Conservation (phyloP, 1,140 invertebrate species). For the Heliothis subflexa region DNA sequence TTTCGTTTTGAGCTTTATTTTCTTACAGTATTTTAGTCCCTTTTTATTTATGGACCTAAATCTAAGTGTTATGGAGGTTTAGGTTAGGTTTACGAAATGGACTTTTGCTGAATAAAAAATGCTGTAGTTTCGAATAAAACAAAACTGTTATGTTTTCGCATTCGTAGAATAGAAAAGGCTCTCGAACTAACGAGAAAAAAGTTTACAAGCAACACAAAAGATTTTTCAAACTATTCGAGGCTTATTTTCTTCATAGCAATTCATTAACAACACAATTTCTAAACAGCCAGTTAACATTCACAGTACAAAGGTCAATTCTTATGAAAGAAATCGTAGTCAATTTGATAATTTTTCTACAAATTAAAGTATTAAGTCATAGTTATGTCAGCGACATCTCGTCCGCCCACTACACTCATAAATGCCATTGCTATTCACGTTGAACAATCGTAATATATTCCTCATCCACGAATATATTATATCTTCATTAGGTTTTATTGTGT, state of each 20-base stretch:
- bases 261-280: conserved; percentile 1
- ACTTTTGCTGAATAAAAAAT: too few relatives aligned
- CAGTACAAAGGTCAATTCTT: neutral
- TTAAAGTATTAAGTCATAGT: conserved; percentile 22
- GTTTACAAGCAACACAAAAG: too few relatives aligned
- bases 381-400: neutral
- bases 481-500: conserved; percentile 49
- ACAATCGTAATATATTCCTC: conserved; percentile 46
- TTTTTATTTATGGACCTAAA: too few relatives aligned
- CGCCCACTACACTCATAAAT: conserved; percentile 37
- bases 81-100: too few relatives aligned
- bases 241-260: neutral
- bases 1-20: neutral
- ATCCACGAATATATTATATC: conserved; percentile 44
- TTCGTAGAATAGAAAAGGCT: too few relatives aligned
- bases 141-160: too few relatives aligned
- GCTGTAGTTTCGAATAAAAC: too few relatives aligned
- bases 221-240: neutral
- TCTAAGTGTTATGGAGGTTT: too few relatives aligned
- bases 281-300: neutral
- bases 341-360: conserved; percentile 4
- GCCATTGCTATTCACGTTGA: conserved; percentile 6
- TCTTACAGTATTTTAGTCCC: too few relatives aligned
- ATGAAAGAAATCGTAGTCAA: neutral
- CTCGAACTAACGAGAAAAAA: too few relatives aligned